Evolutionary conservation across 2,888 invertebrate genomes (phyloP), one percentile per base, ranked within the genome.

Genomic region (Orthosia cruda): DNA sequence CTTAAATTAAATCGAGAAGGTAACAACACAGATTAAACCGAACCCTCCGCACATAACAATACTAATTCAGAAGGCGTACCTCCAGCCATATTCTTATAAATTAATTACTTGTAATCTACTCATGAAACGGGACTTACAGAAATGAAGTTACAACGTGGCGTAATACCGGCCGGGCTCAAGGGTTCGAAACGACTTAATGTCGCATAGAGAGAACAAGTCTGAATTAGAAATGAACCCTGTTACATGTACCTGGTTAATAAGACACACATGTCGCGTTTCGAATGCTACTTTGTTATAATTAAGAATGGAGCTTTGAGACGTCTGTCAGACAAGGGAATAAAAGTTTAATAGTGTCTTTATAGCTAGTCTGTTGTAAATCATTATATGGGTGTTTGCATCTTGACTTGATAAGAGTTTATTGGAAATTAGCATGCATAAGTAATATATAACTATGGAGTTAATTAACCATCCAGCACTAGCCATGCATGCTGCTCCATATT

Each of bases 61-160:
- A 92, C 90, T 92, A 92, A 96, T 95, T 94, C 93, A 81, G 89
- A 82, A 91, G 90, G 93, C 91, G 92, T 91, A 90, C 91, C 92
- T 91, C 90, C 86, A 91, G 93, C 96, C 95, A 96, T 96, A 96
- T 96, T 96, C 96, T 96, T 96, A 96, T 96, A 96, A 96, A 96
- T 96, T 96, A 96, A 96, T 96, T 96, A 96, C 96, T 94, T 95
- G 96, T 96, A 96, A 96, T 96, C 96, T 96, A 95, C 96, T 95
- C 95, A 93, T 95, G 95, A 94, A 95, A 94, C 94, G 95, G 94
- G 96, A 93, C 95, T 96, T 94, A 95, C 93, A 92, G 95, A 94
- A 96, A 96, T 96, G 96, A 96, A 96, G 95, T 96, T 96, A 96
- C 96, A 93, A 93, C 93, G 90, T 91, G 88, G 87, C 90, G 89